A percentile compares a stretch with the other conserved stretches of the same genome.
These are phyloP conservation scores for Podocnemis expansa DNA, from an alignment of 2,113 vertebrate genomes.

Conservation along the genomic window DNA sequence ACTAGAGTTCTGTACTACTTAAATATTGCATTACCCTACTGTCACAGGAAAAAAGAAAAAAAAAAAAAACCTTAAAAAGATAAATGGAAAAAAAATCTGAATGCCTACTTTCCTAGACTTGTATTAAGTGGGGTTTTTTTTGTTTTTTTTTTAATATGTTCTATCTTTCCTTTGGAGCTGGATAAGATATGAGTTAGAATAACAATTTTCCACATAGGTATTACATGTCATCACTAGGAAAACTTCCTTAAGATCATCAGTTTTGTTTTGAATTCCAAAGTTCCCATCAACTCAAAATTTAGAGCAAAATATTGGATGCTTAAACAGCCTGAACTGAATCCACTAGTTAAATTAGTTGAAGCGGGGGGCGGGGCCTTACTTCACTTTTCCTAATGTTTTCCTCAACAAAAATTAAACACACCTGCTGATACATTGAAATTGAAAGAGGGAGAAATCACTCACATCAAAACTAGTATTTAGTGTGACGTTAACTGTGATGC, in stretches of 20 bases:
- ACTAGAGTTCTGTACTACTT: background rate
- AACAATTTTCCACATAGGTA: background rate
- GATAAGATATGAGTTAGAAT: background rate
- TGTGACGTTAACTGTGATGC: background rate
- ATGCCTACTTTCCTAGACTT: rapidly evolving
- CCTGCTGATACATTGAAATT: background rate
- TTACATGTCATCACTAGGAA: background rate
- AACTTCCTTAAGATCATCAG: background rate
- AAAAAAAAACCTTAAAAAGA: background rate
- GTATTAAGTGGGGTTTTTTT: too few relatives aligned
- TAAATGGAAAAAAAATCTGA: background rate
- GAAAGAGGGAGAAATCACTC: background rate
- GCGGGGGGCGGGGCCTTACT: background rate
- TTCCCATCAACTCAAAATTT: background rate
- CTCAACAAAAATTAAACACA: background rate
- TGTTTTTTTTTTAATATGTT: background rate
- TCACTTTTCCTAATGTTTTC: rapidly evolving
- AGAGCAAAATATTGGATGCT: background rate
- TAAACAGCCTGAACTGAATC: background rate
- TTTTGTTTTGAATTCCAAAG: background rate
- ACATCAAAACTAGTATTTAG: background rate
- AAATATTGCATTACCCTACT: background rate
- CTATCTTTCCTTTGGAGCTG: background rate
- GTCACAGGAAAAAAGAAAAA: too few relatives aligned
- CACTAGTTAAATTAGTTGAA: background rate